A percentile compares a stretch with the other conserved stretches of the same genome.
Conservation (phyloP, 2,113 vertebrate species). For the Saimiri boliviensis region DNA sequence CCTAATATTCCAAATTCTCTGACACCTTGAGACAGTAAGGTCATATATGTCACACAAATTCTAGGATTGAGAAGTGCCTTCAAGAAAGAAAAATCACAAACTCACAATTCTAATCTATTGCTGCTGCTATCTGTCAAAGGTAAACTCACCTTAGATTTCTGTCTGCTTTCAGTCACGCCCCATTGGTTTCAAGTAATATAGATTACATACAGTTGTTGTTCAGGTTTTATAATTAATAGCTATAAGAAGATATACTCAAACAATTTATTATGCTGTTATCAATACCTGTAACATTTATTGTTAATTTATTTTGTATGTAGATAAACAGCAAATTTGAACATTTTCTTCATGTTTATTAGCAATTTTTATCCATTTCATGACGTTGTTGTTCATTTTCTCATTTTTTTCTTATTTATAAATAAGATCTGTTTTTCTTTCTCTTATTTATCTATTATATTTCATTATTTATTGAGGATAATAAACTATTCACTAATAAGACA, state of each 20-base stretch:
- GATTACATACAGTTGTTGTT: neutral
- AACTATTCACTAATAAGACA: neutral
- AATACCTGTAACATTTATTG: neutral
- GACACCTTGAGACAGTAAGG: neutral
- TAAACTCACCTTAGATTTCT: neutral
- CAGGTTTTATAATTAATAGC: conserved; percentile 22
- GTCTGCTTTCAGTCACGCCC: neutral
- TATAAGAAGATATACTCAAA: neutral
- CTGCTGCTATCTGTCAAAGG: neutral
- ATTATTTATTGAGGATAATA: neutral
- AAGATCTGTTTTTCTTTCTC: neutral
- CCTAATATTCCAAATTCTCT: neutral
- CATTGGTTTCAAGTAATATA: neutral
- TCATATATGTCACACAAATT: neutral
- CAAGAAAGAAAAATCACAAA: neutral
- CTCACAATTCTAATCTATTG: neutral
- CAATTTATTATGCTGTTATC: neutral
- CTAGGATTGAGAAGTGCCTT: neutral
- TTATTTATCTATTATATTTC: neutral
- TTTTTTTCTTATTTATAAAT: neutral
- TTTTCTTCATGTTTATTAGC: neutral
- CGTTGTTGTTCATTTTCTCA: conserved; percentile 24
- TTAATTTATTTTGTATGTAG: conserved; percentile 28
- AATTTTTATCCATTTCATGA: conserved; percentile 6
- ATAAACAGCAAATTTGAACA: neutral